Evolutionary conservation across 2,797 vertebrate genomes (phyloP).

Genomic region (Gymnodraco acuticeps): DNA sequence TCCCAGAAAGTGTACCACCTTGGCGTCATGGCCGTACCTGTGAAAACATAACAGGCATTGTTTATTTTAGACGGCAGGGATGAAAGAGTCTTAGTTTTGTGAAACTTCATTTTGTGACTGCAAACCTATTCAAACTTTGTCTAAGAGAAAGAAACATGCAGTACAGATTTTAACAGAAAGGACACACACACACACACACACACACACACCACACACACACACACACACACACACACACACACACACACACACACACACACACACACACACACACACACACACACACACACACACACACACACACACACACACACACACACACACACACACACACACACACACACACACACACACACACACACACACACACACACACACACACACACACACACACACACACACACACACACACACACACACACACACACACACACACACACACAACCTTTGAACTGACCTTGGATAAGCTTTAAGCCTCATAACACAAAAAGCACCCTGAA

Average conservation of each 20-base stretch:
- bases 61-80: too few relatives aligned
- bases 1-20: constrained; percentile 97
- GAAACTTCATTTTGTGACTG: too few relatives aligned
- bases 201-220: constrained; percentile 36
- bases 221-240: too few relatives aligned
- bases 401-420: constrained; percentile 13
- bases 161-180: neutral
- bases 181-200: constrained; percentile 40
- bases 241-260: constrained; percentile 66
- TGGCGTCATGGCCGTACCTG: constrained; percentile 93
- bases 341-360: constrained; percentile 46
- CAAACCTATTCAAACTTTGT: too few relatives aligned
- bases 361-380: constrained; percentile 39
- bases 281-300: constrained; percentile 55
- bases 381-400: constrained; percentile 43
- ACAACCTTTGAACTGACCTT: constrained; percentile 70
- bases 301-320: constrained; percentile 43
- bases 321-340: too few relatives aligned
- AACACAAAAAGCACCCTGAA: constrained; percentile 3
- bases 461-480: constrained; percentile 57
- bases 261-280: constrained; percentile 38
- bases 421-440: constrained; percentile 51
- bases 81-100: too few relatives aligned
- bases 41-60: neutral
- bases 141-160: neutral